Percentiles rank a stretch among this genome's conserved stretches.
These are phyloP conservation scores for Lycocerus yunnanus DNA, from an alignment of 2,888 invertebrate species.

Conservation along the genomic window DNA sequence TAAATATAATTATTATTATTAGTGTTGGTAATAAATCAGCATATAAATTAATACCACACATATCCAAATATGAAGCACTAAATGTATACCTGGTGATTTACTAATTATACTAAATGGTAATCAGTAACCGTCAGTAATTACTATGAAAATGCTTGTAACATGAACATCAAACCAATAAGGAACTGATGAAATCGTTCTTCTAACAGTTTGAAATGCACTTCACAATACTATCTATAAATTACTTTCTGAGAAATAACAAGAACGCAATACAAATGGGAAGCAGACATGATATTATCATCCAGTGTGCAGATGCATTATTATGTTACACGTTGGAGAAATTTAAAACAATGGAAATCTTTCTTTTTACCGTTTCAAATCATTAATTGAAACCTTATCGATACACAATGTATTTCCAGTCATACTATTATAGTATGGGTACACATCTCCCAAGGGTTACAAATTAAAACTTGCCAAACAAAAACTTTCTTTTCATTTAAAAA, in stretches of 20 bases:
- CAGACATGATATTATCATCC: conserved; percentile 13
- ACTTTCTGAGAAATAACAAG: conserved; percentile 8
- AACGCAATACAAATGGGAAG: conserved; percentile 15
- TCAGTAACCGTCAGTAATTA: neutral
- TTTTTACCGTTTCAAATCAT: neutral
- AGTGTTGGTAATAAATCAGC: neutral
- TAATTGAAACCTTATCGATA: neutral
- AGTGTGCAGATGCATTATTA: conserved; percentile 9
- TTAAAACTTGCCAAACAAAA: neutral
- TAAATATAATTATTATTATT: neutral
- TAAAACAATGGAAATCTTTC: conserved; percentile 8
- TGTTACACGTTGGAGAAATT: conserved; percentile 13
- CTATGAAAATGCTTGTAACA: neutral
- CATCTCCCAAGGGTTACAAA: neutral
- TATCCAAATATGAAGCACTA: neutral
- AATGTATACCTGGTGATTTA: neutral
- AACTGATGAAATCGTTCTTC: neutral
- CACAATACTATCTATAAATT: conserved; percentile 8
- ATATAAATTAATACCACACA: neutral
- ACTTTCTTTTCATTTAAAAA: neutral
- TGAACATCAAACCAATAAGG: neutral
- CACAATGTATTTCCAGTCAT: neutral
- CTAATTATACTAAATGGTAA: neutral
- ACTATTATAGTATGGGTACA: neutral
- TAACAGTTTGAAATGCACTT: conserved; percentile 2